A percentile compares a stretch with the other conserved stretches of the same genome.
Conservation (phyloP, 1,140 invertebrate genomes). For the Radopholus similis region DNA sequence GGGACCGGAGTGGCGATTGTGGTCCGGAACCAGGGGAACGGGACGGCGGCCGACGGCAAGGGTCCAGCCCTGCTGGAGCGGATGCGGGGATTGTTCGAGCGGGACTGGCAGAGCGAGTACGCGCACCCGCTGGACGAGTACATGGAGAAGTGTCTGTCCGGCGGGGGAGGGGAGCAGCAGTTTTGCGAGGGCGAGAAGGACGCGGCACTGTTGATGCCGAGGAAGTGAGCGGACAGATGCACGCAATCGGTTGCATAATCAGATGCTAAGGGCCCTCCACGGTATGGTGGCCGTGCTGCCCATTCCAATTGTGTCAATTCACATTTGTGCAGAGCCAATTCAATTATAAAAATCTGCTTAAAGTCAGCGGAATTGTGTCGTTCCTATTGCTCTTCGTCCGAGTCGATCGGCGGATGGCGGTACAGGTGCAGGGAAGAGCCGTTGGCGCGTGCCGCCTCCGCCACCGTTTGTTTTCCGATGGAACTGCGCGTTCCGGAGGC, state of each 20-base stretch:
- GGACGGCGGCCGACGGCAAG: not conserved
- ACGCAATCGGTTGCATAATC: too few relatives aligned
- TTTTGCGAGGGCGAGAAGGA: constrained; percentile 57
- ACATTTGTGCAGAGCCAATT: too few relatives aligned
- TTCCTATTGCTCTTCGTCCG: constrained; percentile 27
- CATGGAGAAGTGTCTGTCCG: constrained; percentile 42
- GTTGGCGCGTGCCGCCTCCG: constrained; percentile 39
- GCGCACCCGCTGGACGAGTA: constrained; percentile 49
- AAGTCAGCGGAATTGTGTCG: too few relatives aligned
- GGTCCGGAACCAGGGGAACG: constrained; percentile 37
- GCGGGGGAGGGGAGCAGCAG: not conserved
- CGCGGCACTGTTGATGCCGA: constrained; percentile 34
- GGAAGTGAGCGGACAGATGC: not conserved
- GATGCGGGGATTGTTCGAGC: constrained; percentile 41
- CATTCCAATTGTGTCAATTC: too few relatives aligned
- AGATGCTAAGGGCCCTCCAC: too few relatives aligned
- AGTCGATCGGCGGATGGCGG: constrained; percentile 35
- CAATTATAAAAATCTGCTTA: too few relatives aligned
- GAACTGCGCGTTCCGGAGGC: constrained; percentile 9
- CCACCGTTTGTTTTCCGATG: constrained; percentile 48
- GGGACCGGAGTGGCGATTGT: constrained; percentile 69
- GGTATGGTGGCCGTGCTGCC: too few relatives aligned
- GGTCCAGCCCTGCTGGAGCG: constrained; percentile 26
- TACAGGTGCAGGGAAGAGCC: constrained; percentile 42
- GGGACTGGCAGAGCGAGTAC: constrained; percentile 55